These are phyloP conservation scores for Drosophila mojavensis DNA, from an alignment of 1,140 invertebrate genomes.

Conservation along the genomic window DNA sequence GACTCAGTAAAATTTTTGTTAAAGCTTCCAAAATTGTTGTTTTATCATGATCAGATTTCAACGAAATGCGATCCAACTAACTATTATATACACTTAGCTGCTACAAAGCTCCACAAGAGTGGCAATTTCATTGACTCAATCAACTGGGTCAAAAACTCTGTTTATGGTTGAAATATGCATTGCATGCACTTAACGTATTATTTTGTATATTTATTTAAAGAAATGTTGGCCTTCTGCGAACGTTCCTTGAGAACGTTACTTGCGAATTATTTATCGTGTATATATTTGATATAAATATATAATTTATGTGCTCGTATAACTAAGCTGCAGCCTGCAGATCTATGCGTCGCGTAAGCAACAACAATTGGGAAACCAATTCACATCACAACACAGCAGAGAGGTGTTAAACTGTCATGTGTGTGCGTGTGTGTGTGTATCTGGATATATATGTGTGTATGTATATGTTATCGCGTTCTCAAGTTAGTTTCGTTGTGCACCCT, in stretches of 20 bases:
- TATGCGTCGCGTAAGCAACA: conserved; percentile 11
- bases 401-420: neutral
- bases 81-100: neutral
- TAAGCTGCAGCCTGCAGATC: conserved; percentile 19
- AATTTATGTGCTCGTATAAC: conserved; percentile 17
- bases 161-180: conserved; percentile 33
- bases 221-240: conserved; percentile 36
- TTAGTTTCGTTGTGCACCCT: neutral
- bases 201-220: conserved; percentile 41
- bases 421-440: neutral
- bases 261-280: conserved; percentile 9
- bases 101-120: conserved; percentile 1
- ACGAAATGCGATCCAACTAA: neutral
- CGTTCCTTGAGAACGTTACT: conserved; percentile 17
- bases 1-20: conserved; percentile 5
- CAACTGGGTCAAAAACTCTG: conserved; percentile 30
- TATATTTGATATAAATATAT: conserved; percentile 22
- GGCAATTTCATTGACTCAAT: conserved; percentile 13
- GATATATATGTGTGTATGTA: neutral
- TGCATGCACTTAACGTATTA: conserved; percentile 28
- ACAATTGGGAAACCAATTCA: conserved; percentile 27
- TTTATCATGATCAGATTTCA: conserved; percentile 1
- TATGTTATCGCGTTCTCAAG: neutral
- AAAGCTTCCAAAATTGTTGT: neutral
- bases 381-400: neutral